These are phyloP conservation scores for Himalopsyche japonica DNA, from an alignment of 2,888 invertebrate genomes.

Conservation along the genomic window DNA sequence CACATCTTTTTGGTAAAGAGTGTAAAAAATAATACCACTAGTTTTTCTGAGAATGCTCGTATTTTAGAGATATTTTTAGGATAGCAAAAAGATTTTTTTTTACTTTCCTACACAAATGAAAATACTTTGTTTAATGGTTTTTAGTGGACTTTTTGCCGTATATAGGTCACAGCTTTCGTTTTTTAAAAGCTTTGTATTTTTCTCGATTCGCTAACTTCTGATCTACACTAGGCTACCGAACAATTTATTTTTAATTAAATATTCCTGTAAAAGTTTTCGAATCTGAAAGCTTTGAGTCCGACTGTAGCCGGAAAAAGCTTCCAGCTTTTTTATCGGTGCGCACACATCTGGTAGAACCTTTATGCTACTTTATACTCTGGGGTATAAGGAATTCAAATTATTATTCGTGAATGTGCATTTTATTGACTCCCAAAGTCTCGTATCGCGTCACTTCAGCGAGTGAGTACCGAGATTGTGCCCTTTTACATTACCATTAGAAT, in stretches of 20 bases:
- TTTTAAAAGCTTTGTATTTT: conserved; percentile 15
- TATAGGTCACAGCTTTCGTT: neutral
- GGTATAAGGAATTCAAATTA: conserved; percentile 3
- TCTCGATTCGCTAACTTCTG: conserved; percentile 7
- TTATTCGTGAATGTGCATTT: neutral
- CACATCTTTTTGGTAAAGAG: too few species aligned
- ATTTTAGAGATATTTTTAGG: too few species aligned
- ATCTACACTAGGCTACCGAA: neutral
- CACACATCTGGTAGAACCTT: neutral
- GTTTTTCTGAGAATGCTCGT: too few species aligned
- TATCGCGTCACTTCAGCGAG: neutral
- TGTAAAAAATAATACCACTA: too few species aligned
- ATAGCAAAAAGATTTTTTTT: neutral
- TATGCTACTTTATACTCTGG: neutral
- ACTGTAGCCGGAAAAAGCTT: neutral
- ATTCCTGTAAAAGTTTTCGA: conserved; percentile 8
- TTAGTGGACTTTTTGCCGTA: neutral
- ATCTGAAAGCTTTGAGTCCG: neutral
- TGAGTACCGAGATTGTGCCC: neutral
- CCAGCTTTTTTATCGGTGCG: neutral
- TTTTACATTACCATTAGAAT: neutral
- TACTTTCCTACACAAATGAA: neutral
- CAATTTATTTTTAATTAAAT: conserved; percentile 33
- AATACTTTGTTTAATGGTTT: neutral
- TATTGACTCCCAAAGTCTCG: neutral